Percentiles rank a stretch among this genome's conserved stretches.
Conservation (phyloP, 2,113 vertebrate genomes). For the Riparia riparia region DNA sequence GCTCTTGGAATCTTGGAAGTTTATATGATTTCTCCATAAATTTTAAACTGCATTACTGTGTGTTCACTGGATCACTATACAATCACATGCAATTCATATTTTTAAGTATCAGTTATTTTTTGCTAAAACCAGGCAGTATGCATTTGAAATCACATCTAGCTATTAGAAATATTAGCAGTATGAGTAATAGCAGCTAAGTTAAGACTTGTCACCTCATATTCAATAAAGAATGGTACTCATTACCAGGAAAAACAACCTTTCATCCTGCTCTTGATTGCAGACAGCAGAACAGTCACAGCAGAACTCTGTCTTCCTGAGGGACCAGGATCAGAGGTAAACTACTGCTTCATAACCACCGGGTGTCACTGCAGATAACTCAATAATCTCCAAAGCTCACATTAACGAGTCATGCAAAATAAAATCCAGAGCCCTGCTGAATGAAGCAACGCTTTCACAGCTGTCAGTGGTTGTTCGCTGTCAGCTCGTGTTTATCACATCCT, state of each 20-base stretch:
- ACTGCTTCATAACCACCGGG: conserved; percentile 34
- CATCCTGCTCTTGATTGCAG: neutral
- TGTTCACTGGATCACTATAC: neutral
- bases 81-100: neutral
- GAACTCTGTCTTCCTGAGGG: neutral
- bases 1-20: neutral
- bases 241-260: neutral
- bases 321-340: neutral
- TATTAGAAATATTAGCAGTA: neutral
- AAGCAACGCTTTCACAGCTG: neutral
- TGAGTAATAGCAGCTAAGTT: neutral
- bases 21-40: neutral
- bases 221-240: neutral
- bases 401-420: neutral
- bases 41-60: neutral
- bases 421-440: neutral
- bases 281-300: neutral
- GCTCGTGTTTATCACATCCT: neutral
- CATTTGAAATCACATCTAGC: neutral
- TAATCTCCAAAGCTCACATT: neutral
- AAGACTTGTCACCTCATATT: neutral
- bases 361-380: conserved; percentile 63
- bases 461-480: neutral
- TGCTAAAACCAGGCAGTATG: neutral
- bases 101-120: neutral